These are phyloP conservation scores for Scophthalmus maximus DNA, from an alignment of 2,113 vertebrate genomes.

Conservation along the genomic window DNA sequence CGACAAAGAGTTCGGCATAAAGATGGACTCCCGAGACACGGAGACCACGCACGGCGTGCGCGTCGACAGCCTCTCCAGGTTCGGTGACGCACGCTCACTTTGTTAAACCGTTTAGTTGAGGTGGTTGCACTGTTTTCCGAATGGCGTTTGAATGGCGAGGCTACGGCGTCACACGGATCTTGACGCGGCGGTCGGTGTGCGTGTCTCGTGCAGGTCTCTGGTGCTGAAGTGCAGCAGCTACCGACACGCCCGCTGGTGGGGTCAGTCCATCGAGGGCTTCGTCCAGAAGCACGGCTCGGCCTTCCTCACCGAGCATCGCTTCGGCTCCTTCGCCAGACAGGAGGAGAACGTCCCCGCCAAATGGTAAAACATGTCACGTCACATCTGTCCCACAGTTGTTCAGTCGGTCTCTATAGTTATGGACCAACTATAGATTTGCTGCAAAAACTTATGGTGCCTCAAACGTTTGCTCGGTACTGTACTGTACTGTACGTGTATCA, in stretches of 20 bases:
- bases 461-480: too few relatives aligned
- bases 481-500: too few relatives aligned
- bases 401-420: too few relatives aligned
- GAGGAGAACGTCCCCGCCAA: slow-evolving; percentile 88
- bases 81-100: not conserved
- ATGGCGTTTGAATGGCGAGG: too few relatives aligned
- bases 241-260: slow-evolving; percentile 96
- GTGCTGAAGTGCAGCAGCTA: slow-evolving; percentile 96
- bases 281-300: slow-evolving; percentile 86
- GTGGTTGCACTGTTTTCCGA: not conserved
- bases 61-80: slow-evolving; percentile 95
- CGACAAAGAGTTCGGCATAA: slow-evolving; percentile 94
- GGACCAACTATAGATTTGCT: too few relatives aligned
- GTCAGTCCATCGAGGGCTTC: slow-evolving; percentile 92
- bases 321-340: slow-evolving; percentile 90
- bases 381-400: too few relatives aligned
- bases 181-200: too few relatives aligned
- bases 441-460: too few relatives aligned
- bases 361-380: slow-evolving; percentile 86
- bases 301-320: slow-evolving; percentile 92
- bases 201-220: slow-evolving; percentile 82
- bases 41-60: slow-evolving; percentile 93
- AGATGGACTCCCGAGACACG: slow-evolving; percentile 93
- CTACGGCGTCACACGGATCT: too few relatives aligned
- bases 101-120: not conserved